These are phyloP conservation scores for Actias luna DNA, from an alignment of 2,888 invertebrate genomes.

Conservation along the genomic window DNA sequence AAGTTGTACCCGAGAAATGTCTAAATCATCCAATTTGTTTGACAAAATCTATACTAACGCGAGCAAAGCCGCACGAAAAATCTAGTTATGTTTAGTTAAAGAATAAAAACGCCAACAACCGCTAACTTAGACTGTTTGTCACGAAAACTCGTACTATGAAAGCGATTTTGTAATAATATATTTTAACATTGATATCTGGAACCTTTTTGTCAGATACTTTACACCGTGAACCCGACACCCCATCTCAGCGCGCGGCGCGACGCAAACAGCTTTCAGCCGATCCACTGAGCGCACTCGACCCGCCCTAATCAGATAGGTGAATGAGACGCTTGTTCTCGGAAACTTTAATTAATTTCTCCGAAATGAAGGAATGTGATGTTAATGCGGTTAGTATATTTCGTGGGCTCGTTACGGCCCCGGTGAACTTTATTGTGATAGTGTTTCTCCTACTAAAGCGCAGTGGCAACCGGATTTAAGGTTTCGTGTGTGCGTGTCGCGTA, in stretches of 20 bases:
- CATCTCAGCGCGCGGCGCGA: conserved; percentile 22
- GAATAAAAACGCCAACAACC: not conserved
- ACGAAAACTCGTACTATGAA: not conserved
- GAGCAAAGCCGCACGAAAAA: no score
- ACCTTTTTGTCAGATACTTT: conserved; percentile 26
- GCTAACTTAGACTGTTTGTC: not conserved
- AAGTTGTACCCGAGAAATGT: no score
- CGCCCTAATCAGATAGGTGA: conserved; percentile 61
- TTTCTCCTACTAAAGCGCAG: conserved; percentile 44
- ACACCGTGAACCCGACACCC: conserved; percentile 42
- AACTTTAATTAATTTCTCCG: conserved; percentile 72
- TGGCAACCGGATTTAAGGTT: conserved; percentile 52
- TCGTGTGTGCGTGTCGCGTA: conserved; percentile 42
- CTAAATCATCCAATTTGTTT: no score
- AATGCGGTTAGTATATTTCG: conserved; percentile 57
- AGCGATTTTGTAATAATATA: conserved; percentile 6
- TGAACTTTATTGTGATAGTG: conserved; percentile 50
- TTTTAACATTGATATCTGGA: conserved; percentile 22
- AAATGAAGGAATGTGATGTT: conserved; percentile 53
- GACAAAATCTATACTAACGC: no score
- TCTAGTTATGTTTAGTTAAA: no score
- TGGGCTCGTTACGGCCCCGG: conserved; percentile 53
- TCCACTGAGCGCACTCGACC: conserved; percentile 21
- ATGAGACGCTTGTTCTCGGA: conserved; percentile 62
- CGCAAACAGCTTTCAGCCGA: not conserved